Conservation (phyloP, 2,797 vertebrate genomes). For the Pyrocephalus nanus region DNA sequence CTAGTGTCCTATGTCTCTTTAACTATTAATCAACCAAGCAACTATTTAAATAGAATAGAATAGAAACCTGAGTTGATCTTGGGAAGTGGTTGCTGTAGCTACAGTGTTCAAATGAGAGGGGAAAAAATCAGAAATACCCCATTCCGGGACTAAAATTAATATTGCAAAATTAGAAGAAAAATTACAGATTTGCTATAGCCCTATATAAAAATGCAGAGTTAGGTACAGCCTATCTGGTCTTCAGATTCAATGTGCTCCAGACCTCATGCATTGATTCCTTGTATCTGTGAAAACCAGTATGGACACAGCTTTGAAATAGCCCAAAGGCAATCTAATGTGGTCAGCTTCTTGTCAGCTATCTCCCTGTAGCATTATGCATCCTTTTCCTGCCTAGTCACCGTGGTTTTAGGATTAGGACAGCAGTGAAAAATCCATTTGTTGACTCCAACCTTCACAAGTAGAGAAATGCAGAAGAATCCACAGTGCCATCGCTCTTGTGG, state of each 20-base stretch:
- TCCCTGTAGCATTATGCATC: background rate
- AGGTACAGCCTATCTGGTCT: background rate
- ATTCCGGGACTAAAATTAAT: background rate
- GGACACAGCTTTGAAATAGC: background rate
- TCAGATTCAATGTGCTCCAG: background rate
- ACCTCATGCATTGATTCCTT: background rate
- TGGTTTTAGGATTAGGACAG: background rate
- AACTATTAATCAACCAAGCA: conserved; percentile 38
- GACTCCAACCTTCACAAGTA: background rate
- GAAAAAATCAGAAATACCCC: background rate
- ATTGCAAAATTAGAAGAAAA: background rate
- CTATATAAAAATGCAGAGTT: background rate
- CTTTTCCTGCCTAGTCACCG: background rate
- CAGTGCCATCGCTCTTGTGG: background rate
- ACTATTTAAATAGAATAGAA: conserved; percentile 10
- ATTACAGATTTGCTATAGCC: background rate
- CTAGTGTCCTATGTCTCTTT: conserved; percentile 15
- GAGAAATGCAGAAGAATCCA: background rate
- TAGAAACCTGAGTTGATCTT: conserved; percentile 1
- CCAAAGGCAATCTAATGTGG: background rate
- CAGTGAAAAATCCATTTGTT: background rate
- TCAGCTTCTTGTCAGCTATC: background rate
- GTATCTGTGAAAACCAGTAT: background rate
- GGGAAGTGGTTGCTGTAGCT: background rate
- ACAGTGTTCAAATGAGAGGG: background rate